Percentiles rank a stretch among this genome's conserved stretches.
phyloP scores from a whole-genome alignment of 1,140 invertebrate species.

The Eciton burchellii region DNA sequence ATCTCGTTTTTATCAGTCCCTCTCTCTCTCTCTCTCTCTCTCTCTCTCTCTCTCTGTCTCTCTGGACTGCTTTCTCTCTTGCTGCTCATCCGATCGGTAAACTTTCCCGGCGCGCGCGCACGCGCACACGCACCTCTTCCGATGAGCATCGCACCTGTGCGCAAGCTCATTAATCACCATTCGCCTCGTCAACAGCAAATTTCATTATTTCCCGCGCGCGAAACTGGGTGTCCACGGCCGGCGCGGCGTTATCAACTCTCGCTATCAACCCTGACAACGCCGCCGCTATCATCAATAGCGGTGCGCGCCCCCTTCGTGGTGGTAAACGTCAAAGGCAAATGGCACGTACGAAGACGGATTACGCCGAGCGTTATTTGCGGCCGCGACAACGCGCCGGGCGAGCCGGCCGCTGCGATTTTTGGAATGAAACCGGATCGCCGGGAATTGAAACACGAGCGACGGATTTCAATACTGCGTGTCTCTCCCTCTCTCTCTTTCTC shows the following conservation, averaged over 20 bases:
- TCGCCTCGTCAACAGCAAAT: slow-evolving; percentile 63
- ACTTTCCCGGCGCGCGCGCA: slow-evolving; percentile 13
- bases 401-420: slow-evolving; percentile 12
- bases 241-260: slow-evolving; percentile 36
- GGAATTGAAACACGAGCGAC: slow-evolving; percentile 26
- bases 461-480: background rate
- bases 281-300: slow-evolving; percentile 48
- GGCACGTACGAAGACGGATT: slow-evolving; percentile 71
- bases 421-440: background rate
- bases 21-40: slow-evolving; percentile 15
- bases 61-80: background rate
- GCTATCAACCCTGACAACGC: slow-evolving; percentile 52
- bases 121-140: background rate
- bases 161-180: slow-evolving; percentile 67
- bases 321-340: slow-evolving; percentile 65
- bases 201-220: slow-evolving; percentile 62
- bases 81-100: slow-evolving; percentile 16
- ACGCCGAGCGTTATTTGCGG: slow-evolving; percentile 50
- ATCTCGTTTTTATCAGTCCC: slow-evolving; percentile 36
- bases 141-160: slow-evolving; percentile 8
- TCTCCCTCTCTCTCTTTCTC: background rate
- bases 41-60: slow-evolving; percentile 10
- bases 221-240: slow-evolving; percentile 40
- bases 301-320: slow-evolving; percentile 21
- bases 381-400: slow-evolving; percentile 4